phyloP scores from a whole-genome alignment of 1,140 invertebrate species.

The Lepidostoma basale region DNA sequence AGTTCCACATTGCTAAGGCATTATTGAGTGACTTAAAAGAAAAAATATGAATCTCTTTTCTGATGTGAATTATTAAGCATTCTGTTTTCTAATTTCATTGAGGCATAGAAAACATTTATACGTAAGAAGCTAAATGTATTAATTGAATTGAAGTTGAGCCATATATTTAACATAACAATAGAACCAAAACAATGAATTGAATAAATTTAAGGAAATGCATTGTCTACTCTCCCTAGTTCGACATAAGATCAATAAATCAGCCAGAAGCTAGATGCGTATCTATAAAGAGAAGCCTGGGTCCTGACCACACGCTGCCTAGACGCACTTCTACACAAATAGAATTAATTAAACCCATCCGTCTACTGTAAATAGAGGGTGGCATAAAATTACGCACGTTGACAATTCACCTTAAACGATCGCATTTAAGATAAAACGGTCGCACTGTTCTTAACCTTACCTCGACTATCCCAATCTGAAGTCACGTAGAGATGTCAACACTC shows the following conservation, averaged over 20 bases:
- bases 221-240: constrained; percentile 4
- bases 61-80: no score
- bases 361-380: neutral
- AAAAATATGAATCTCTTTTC: no score
- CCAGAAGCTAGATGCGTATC: neutral
- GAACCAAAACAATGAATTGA: no score
- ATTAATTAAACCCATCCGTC: constrained; percentile 8
- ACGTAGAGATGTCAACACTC: no score
- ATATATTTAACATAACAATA: no score
- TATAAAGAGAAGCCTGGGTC: neutral
- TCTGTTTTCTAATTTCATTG: no score
- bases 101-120: no score
- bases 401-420: neutral
- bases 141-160: no score
- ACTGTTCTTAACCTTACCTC: neutral
- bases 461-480: no score
- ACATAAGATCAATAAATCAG: constrained; percentile 21
- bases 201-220: constrained; percentile 8
- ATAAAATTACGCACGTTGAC: neutral
- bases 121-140: no score
- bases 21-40: no score
- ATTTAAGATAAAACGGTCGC: neutral
- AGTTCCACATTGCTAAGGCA: no score
- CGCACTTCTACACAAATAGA: neutral
- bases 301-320: neutral